These are phyloP conservation scores for Clunio marinus DNA, from an alignment of 2,888 invertebrate species.

Conservation along the genomic window DNA sequence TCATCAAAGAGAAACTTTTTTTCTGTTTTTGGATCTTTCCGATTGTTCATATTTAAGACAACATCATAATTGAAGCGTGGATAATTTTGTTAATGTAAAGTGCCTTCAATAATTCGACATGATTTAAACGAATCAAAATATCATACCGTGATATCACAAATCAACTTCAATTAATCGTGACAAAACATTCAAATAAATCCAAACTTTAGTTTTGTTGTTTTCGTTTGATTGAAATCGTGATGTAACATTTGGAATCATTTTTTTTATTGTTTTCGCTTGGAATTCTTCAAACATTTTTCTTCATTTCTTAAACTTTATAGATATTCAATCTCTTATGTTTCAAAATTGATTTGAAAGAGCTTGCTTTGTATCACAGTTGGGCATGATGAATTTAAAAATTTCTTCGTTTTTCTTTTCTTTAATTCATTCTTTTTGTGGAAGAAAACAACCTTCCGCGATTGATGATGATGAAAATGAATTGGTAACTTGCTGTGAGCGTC, in stretches of 20 bases:
- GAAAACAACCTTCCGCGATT: too few species aligned
- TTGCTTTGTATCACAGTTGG: constrained; percentile 20
- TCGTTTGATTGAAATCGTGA: constrained; percentile 16
- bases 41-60: not conserved
- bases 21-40: too few species aligned
- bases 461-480: constrained; percentile 9
- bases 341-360: too few species aligned
- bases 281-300: not conserved
- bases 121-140: too few species aligned
- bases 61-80: too few species aligned
- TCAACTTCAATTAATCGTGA: not conserved
- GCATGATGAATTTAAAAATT: not conserved
- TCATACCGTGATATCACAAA: too few species aligned
- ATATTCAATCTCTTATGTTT: too few species aligned
- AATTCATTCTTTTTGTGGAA: not conserved
- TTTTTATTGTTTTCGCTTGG: not conserved
- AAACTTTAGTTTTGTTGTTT: not conserved
- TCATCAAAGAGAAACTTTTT: not conserved
- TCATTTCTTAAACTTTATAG: too few species aligned
- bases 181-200: not conserved
- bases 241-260: not conserved
- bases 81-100: too few species aligned
- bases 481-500: not conserved
- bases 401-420: not conserved
- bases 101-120: too few species aligned